Percentiles rank a stretch among this genome's conserved stretches.
phyloP scores from a whole-genome alignment of 2,888 invertebrate species.

The Agrotis segetum region DNA sequence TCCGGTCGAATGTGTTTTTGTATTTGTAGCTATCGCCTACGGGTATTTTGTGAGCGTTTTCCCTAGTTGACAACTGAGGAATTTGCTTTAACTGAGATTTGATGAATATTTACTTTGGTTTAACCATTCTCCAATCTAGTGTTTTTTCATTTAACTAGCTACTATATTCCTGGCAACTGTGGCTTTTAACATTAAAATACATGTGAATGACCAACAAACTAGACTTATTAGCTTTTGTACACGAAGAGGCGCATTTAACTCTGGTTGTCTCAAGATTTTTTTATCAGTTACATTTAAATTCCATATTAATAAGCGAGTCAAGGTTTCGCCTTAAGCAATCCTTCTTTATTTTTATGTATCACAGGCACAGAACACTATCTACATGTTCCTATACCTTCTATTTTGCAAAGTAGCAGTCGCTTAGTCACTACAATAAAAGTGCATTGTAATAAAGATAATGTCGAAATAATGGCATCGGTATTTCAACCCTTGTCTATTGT shows the following conservation, averaged over 20 bases:
- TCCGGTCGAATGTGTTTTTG: conserved; percentile 21
- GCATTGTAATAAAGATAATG: neutral
- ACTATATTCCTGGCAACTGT: too few relatives aligned
- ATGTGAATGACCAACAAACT: too few relatives aligned
- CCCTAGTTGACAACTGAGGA: neutral
- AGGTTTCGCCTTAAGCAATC: too few relatives aligned
- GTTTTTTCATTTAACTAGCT: too few relatives aligned
- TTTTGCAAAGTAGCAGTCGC: neutral
- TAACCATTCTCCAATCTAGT: neutral
- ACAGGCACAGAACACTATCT: neutral
- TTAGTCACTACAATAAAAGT: too few relatives aligned
- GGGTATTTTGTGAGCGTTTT: neutral
- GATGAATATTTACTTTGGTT: neutral
- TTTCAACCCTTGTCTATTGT: conserved; percentile 38
- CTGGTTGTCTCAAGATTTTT: too few relatives aligned
- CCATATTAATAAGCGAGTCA: too few relatives aligned
- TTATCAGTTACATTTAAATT: too few relatives aligned
- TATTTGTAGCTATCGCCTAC: conserved; percentile 17
- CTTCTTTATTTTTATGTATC: neutral
- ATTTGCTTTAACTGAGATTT: neutral
- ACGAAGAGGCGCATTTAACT: too few relatives aligned
- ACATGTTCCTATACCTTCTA: neutral
- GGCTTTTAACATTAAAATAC: too few relatives aligned
- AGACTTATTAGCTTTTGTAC: too few relatives aligned
- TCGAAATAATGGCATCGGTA: conserved; percentile 5